These are phyloP conservation scores for Lepidochitona cinerea DNA, from an alignment of 2,888 invertebrate species.

Conservation along the genomic window DNA sequence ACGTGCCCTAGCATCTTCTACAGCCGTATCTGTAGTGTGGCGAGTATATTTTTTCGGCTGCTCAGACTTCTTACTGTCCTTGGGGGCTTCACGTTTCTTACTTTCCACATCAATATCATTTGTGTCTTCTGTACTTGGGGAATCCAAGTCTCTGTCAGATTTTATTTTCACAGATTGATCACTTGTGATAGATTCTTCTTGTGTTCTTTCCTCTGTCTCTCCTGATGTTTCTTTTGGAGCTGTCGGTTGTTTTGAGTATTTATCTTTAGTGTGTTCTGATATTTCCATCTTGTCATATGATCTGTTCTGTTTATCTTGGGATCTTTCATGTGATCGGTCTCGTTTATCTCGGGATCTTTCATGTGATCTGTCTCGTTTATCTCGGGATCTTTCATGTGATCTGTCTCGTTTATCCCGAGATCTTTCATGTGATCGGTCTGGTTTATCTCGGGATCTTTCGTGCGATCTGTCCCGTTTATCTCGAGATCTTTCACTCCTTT, in stretches of 20 bases:
- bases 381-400: background rate
- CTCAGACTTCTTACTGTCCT: background rate
- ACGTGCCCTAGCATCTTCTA: slow-evolving; percentile 46
- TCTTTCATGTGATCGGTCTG: background rate
- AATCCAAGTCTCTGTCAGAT: background rate
- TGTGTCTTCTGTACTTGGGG: too few species aligned
- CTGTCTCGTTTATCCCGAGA: background rate
- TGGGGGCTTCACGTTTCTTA: background rate
- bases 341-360: too few species aligned
- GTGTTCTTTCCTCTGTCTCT: background rate
- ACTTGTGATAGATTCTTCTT: background rate
- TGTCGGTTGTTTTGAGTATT: background rate
- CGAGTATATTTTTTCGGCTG: slow-evolving; percentile 37
- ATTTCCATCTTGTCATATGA: too few species aligned
- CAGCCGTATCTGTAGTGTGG: slow-evolving; percentile 39
- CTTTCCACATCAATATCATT: too few species aligned
- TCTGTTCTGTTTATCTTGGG: too few species aligned
- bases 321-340: too few species aligned
- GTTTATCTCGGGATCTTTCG: background rate
- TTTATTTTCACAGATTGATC: too few species aligned
- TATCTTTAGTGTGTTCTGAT: too few species aligned
- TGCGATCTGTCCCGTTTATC: background rate
- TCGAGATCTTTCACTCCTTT: background rate
- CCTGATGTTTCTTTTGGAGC: background rate
- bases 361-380: too few species aligned